Evolutionary conservation across 2,113 vertebrate species (phyloP).

Genomic region (Shinisaurus crocodilurus): DNA sequence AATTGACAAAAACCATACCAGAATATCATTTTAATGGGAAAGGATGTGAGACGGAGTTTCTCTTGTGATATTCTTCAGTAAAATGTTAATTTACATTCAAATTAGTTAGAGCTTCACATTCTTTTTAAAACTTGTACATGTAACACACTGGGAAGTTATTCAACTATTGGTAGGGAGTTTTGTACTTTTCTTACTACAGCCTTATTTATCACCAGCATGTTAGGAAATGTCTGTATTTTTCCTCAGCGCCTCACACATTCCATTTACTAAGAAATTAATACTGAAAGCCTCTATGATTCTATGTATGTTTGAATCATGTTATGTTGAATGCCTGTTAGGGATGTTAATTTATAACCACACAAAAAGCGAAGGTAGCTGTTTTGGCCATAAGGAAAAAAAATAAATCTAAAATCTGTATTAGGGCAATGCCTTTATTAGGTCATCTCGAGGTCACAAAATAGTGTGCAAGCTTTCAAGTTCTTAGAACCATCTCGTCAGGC

Average conservation of each 20-base stretch:
- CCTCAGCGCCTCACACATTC: neutral
- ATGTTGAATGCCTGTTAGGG: neutral
- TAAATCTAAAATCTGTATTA: no score
- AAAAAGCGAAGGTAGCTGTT: no score
- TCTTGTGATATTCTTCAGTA: neutral
- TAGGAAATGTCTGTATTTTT: neutral
- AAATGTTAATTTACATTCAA: neutral
- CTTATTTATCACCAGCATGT: neutral
- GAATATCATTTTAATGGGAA: neutral
- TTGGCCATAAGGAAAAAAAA: no score
- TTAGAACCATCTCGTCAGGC: no score
- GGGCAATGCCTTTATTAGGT: no score
- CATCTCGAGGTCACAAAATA: no score
- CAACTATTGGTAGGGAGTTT: neutral
- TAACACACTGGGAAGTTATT: neutral
- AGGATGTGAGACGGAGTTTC: neutral
- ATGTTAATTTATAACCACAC: neutral
- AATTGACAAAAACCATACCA: neutral
- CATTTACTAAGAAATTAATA: neutral
- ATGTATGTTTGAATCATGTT: neutral
- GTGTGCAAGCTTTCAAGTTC: no score
- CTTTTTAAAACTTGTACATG: neutral
- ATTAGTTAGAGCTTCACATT: neutral
- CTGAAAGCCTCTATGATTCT: neutral
- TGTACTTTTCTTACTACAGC: neutral